Evolutionary conservation across 2,888 invertebrate species (phyloP).

Genomic region (Chironomus tentans): DNA sequence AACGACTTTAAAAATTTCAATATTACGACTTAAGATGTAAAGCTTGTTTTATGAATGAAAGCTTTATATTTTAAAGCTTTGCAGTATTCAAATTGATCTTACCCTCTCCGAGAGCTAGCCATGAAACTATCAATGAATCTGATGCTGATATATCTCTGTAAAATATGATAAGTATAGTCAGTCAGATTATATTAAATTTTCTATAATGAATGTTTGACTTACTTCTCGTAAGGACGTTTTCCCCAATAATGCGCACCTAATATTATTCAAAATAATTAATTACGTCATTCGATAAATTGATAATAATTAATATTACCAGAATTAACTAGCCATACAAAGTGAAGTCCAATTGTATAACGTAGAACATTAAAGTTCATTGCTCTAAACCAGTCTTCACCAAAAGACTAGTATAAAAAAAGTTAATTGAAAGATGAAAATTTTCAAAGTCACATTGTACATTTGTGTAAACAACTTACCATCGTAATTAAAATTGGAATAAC

Average conservation of each 20-base stretch:
- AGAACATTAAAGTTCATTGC: conserved; percentile 70
- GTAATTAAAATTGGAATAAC: conserved; percentile 57
- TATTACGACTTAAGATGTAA: no score
- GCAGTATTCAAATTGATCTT: conserved; percentile 43
- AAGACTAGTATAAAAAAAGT: conserved; percentile 54
- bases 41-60: no score
- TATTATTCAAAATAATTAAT: no score
- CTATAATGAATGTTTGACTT: conserved; percentile 31
- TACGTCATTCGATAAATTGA: no score
- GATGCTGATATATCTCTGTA: neutral
- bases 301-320: conserved; percentile 44
- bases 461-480: neutral
- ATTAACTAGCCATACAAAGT: conserved; percentile 89
- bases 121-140: neutral
- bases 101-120: conserved; percentile 34
- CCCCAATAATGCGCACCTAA: conserved; percentile 80
- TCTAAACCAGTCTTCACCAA: conserved; percentile 63
- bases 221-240: conserved; percentile 79
- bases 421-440: neutral
- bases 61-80: no score
- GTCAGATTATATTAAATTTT: conserved; percentile 26
- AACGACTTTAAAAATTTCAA: no score
- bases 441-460: neutral
- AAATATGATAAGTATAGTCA: no score
- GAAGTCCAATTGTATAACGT: conserved; percentile 67